A percentile compares a stretch with the other conserved stretches of the same genome.
These are phyloP conservation scores for Gallinago stenura DNA, from an alignment of 2,797 vertebrate species.

Conservation along the genomic window DNA sequence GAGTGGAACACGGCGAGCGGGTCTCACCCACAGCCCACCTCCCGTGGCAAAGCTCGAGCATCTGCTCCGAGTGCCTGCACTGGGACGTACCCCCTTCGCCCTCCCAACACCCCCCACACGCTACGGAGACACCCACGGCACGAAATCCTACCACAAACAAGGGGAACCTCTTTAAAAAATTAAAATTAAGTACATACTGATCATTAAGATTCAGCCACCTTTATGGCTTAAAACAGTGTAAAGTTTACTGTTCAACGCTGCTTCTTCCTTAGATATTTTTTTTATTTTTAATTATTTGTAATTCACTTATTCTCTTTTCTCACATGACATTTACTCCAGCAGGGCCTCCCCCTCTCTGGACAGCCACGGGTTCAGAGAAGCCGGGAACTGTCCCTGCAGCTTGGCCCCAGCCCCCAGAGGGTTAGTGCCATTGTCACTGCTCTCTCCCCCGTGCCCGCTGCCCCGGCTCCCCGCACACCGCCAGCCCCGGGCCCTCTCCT, in stretches of 20 bases:
- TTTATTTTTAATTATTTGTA: too few species aligned
- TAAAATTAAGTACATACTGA: neutral
- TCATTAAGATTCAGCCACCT: neutral
- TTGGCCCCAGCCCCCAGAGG: neutral
- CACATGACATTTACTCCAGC: neutral
- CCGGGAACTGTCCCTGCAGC: neutral
- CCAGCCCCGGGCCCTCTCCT: neutral
- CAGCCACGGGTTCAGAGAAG: neutral
- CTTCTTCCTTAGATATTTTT: neutral
- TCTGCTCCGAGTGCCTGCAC: accelerated
- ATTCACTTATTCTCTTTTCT: neutral
- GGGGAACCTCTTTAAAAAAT: neutral
- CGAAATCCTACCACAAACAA: neutral
- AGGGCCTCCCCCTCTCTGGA: neutral
- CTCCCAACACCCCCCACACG: neutral
- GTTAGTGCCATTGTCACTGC: too few species aligned
- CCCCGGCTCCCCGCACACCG: neutral
- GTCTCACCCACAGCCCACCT: neutral
- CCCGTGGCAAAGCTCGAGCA: neutral
- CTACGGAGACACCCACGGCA: neutral
- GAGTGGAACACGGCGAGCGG: neutral
- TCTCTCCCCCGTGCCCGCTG: neutral
- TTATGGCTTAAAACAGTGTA: neutral
- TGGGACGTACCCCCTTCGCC: accelerated
- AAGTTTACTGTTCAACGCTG: neutral